Percentiles rank a stretch among this genome's conserved stretches.
Evolutionary conservation across 2,113 vertebrate species (phyloP).

Genomic region (Dascyllus trimaculatus): DNA sequence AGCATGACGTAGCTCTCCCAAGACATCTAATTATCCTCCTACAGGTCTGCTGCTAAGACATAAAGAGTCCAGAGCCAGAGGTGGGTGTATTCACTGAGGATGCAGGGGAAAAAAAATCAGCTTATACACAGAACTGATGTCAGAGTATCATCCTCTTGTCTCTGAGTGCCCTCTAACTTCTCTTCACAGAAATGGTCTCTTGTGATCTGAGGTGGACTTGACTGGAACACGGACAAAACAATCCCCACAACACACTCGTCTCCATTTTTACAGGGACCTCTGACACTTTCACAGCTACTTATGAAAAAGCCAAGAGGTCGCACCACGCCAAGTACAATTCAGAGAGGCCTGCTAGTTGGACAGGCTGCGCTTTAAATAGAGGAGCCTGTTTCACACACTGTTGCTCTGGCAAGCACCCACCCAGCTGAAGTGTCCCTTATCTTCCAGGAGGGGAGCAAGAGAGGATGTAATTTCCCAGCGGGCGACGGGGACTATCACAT

Average conservation of each 20-base stretch:
- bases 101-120: not conserved
- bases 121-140: conserved; percentile 3
- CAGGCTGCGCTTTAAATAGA: conserved; percentile 39
- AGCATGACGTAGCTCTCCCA: conserved; percentile 45
- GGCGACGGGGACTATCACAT: conserved; percentile 33
- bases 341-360: not conserved
- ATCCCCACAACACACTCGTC: not conserved
- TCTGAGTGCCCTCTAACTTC: conserved; percentile 4
- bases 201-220: conserved; percentile 13
- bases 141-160: conserved; percentile 2
- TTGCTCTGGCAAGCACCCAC: conserved; percentile 22
- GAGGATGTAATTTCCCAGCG: conserved; percentile 64
- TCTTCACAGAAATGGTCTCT: not conserved
- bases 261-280: conserved; percentile 5
- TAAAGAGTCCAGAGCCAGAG: conserved; percentile 20
- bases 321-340: conserved; percentile 18
- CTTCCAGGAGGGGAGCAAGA: conserved; percentile 38
- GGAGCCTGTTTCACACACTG: conserved; percentile 45
- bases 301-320: conserved; percentile 12
- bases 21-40: conserved; percentile 58
- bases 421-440: conserved; percentile 49
- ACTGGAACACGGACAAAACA: not conserved
- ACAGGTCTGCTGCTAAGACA: conserved; percentile 36
- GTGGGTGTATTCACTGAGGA: conserved; percentile 24
- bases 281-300: conserved; percentile 12